Percentiles rank a stretch among this genome's conserved stretches.
Evolutionary conservation across 2,888 invertebrate species (phyloP).

Genomic region (Rhopalosiphum nymphaeae): DNA sequence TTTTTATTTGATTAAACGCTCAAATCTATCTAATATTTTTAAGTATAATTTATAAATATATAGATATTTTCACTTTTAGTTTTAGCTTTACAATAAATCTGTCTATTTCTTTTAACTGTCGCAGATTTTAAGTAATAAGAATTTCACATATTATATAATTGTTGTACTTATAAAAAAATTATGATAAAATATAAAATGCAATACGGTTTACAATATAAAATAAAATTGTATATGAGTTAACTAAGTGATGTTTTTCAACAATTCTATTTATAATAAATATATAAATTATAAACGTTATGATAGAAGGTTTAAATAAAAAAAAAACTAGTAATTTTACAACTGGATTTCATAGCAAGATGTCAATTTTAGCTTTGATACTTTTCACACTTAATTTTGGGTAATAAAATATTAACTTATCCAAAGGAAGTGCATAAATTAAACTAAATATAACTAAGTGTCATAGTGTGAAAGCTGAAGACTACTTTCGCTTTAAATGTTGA

Average conservation of each 20-base stretch:
- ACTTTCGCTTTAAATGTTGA: conserved; percentile 56
- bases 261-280: neutral
- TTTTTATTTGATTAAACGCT: neutral
- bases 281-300: neutral
- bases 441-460: neutral
- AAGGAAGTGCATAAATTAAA: neutral
- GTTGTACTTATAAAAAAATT: neutral
- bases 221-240: neutral
- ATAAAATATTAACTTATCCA: neutral
- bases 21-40: neutral
- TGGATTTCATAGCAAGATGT: neutral
- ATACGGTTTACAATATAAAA: neutral
- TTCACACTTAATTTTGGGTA: neutral
- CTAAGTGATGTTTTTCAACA: neutral
- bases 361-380: neutral
- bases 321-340: neutral
- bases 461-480: conserved; percentile 50
- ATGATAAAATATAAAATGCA: neutral
- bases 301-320: neutral
- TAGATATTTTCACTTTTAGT: neutral
- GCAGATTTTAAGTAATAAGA: neutral
- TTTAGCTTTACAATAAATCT: neutral
- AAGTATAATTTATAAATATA: neutral
- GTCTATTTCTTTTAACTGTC: neutral
- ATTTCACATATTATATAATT: neutral